Base-by-base conservation (phyloP, 2,797 vertebrate genomes). In the Graptemys geographica region DNA sequence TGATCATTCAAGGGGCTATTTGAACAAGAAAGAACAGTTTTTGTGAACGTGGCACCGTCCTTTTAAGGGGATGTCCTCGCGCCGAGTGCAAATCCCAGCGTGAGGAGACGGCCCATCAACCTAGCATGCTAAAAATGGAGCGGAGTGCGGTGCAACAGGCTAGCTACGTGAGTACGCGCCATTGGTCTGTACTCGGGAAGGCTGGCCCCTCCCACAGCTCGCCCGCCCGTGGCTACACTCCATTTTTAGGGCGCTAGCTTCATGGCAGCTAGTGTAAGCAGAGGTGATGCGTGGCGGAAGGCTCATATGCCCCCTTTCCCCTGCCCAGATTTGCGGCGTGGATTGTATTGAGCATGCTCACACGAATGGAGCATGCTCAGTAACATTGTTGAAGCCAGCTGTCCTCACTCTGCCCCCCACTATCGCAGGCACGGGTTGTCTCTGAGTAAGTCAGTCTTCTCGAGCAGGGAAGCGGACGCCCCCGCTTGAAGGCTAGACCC, bases 31-130 rank as follows among this genome's bases (percentile, higher is more conserved):
- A 84, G 53, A 56, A 74, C 28, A 31, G 15, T 79, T 59, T 94
- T 86, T 89, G 83, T 92, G 87, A 79, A 33, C 82, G 59, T 91
- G 65, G 78, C 90, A 41, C 8, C 79, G 28, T n/a, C 85, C 51
- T 19, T 79, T n/a, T n/a, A 37, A 51, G 11, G 65, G 18, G 19
- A 21, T 21, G 19, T 21, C n/a, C n/a, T 23, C 2, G 9, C 65
- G 11, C 19, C 5, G 23, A 37, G 19, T 72, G 69, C 10, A 10
- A 41, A 72, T 41, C 69, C 69, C 69, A 23, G 69, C 19, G 11
- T 3, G 5, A 37, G 4, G 65, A 41, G 65, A 41, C 69, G 13
- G 13, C 51, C 21, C n/a, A 21, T 41, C 5, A 5, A 72, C 65
- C n/a, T 6, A 37, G n/a, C 10, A 10, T 41, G n/a, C 65, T 72